Evolutionary conservation across 2,113 vertebrate genomes (phyloP).

Genomic region (Oreochromis niloticus): DNA sequence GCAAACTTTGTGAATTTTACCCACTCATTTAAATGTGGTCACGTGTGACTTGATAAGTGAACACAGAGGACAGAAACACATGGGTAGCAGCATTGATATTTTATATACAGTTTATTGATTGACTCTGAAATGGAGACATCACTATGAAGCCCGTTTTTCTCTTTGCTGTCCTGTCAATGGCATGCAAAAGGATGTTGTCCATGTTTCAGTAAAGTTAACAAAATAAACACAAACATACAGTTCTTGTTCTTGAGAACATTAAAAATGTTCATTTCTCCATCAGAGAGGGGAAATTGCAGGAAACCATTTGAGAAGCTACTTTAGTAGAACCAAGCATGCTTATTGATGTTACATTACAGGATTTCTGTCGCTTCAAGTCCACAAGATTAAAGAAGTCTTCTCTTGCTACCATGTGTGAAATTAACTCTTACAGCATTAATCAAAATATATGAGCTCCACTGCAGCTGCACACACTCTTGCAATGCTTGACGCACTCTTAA

Average conservation of each 20-base stretch:
- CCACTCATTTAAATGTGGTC: neutral
- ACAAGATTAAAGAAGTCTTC: slow-evolving; percentile 12
- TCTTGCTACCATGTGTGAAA: slow-evolving; percentile 43
- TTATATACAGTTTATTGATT: neutral
- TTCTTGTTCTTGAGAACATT: neutral
- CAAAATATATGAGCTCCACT: slow-evolving; percentile 6
- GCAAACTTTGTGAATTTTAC: neutral
- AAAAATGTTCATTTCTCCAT: neutral
- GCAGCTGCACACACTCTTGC: neutral
- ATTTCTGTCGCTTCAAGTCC: neutral
- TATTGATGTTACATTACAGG: neutral
- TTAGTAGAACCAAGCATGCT: neutral
- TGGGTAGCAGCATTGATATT: neutral
- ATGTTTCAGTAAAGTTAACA: neutral
- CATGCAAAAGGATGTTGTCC: neutral
- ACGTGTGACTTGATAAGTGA: neutral
- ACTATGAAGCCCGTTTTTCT: neutral
- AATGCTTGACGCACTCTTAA: neutral
- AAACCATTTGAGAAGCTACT: neutral
- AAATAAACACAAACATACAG: neutral
- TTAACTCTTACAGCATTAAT: slow-evolving; percentile 34
- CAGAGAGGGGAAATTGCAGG: neutral
- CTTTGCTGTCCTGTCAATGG: neutral
- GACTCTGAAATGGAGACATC: neutral
- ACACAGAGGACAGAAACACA: neutral